A percentile compares a stretch with the other conserved stretches of the same genome.
Conservation (phyloP, 2,888 invertebrate species). For the Poecilus cupreus region DNA sequence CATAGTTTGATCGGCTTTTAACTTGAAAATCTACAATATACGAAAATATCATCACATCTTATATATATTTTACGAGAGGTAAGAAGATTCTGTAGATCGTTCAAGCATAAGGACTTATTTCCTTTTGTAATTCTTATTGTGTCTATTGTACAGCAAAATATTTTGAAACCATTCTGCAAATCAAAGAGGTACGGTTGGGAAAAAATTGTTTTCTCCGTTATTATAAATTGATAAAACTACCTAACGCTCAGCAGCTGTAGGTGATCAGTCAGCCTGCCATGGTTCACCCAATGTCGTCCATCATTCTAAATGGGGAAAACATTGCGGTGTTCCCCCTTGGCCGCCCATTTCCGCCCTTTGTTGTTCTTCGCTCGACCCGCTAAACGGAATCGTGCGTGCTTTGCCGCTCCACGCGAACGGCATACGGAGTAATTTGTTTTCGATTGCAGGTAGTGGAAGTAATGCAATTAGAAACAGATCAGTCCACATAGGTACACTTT, state of each 20-base stretch:
- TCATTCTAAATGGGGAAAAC: constrained; percentile 58
- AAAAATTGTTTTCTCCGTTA: neutral
- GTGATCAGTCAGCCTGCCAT: constrained; percentile 46
- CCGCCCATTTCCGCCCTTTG: constrained; percentile 9
- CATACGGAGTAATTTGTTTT: constrained; percentile 39
- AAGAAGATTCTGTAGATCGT: too few species aligned
- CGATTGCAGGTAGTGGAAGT: constrained; percentile 7
- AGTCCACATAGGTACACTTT: neutral
- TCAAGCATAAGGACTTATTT: too few species aligned
- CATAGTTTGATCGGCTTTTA: too few species aligned
- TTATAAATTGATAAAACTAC: constrained; percentile 40
- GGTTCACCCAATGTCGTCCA: constrained; percentile 43
- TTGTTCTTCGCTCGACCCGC: neutral
- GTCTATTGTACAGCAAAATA: too few species aligned
- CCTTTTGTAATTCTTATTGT: too few species aligned
- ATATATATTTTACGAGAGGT: too few species aligned
- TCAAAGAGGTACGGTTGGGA: too few species aligned
- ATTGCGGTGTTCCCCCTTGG: constrained; percentile 39
- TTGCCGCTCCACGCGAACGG: neutral
- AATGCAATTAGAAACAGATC: constrained; percentile 25
- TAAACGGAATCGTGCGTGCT: constrained; percentile 19
- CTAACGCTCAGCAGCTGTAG: constrained; percentile 32
- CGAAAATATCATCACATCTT: too few species aligned
- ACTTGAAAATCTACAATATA: too few species aligned
- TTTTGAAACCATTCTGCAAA: too few species aligned